A percentile compares a stretch with the other conserved stretches of the same genome.
These are phyloP conservation scores for Puffinus mauretanicus DNA, from an alignment of 2,113 vertebrate species.

Conservation along the genomic window DNA sequence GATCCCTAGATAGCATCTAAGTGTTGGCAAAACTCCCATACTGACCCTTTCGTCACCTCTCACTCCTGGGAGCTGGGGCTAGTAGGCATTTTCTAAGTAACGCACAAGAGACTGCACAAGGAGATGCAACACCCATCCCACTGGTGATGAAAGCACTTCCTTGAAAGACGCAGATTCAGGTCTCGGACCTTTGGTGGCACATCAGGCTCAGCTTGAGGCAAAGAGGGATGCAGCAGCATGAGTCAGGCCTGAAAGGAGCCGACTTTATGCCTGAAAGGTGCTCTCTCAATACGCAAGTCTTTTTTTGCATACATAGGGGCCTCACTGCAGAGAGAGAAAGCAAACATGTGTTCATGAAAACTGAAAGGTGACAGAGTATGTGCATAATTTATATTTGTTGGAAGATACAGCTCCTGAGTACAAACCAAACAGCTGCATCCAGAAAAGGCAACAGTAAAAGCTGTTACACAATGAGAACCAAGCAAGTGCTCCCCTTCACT, in stretches of 20 bases:
- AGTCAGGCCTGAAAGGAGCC: neutral
- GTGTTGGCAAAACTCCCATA: neutral
- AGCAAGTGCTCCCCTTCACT: neutral
- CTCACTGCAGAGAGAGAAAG: neutral
- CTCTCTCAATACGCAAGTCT: neutral
- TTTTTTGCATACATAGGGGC: neutral
- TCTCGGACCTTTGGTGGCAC: neutral
- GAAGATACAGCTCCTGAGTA: neutral
- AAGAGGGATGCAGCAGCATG: neutral
- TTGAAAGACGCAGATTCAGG: neutral
- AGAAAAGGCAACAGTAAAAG: neutral
- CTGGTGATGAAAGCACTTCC: neutral
- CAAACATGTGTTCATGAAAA: neutral
- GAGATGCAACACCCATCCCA: neutral
- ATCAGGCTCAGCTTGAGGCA: neutral
- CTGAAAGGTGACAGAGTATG: neutral
- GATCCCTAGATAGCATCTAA: neutral
- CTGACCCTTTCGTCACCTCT: neutral
- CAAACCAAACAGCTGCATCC: neutral
- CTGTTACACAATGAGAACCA: neutral
- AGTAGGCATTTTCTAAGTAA: neutral
- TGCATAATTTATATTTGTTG: neutral
- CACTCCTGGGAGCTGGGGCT: neutral
- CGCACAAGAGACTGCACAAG: neutral
- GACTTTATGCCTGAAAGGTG: neutral